These are phyloP conservation scores for Drosophila falleni DNA, from an alignment of 2,888 invertebrate genomes.

Conservation along the genomic window DNA sequence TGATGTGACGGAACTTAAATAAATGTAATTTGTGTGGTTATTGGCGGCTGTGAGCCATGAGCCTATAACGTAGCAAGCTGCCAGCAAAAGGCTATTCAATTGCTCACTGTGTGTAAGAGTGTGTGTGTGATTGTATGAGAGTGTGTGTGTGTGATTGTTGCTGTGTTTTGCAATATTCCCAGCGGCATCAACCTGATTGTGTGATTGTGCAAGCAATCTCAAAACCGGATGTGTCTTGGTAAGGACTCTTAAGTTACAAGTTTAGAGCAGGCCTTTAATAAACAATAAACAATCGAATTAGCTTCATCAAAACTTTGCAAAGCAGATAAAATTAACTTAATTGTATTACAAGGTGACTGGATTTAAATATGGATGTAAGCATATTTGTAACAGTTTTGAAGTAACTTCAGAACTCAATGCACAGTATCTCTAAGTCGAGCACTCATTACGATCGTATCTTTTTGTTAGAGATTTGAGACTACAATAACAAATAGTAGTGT, in stretches of 20 bases:
- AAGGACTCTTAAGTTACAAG: slow-evolving; percentile 26
- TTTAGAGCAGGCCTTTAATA: slow-evolving; percentile 31
- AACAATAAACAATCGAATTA: slow-evolving; percentile 52
- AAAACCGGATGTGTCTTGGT: slow-evolving; percentile 28
- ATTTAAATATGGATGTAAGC: neutral
- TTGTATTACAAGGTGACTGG: slow-evolving; percentile 4
- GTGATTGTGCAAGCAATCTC: slow-evolving; percentile 16
- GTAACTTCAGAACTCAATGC: neutral
- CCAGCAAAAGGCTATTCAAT: slow-evolving; percentile 65
- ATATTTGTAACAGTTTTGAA: neutral
- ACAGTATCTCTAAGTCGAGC: slow-evolving; percentile 1
- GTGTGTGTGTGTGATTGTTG: neutral
- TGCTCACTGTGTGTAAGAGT: slow-evolving; percentile 20
- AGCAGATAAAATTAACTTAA: slow-evolving; percentile 28
- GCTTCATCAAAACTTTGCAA: slow-evolving; percentile 37
- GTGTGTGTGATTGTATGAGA: too few species aligned
- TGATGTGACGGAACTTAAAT: slow-evolving; percentile 81
- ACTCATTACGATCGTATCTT: neutral
- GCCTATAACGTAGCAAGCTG: slow-evolving; percentile 44
- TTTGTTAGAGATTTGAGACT: neutral
- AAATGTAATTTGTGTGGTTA: slow-evolving; percentile 80
- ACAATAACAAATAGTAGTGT: too few species aligned
- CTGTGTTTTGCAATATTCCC: slow-evolving; percentile 14
- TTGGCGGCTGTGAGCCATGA: slow-evolving; percentile 58
- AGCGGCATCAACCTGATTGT: neutral